Conservation (phyloP, 2,797 vertebrate species). For the Pipistrellus pipistrellus region DNA sequence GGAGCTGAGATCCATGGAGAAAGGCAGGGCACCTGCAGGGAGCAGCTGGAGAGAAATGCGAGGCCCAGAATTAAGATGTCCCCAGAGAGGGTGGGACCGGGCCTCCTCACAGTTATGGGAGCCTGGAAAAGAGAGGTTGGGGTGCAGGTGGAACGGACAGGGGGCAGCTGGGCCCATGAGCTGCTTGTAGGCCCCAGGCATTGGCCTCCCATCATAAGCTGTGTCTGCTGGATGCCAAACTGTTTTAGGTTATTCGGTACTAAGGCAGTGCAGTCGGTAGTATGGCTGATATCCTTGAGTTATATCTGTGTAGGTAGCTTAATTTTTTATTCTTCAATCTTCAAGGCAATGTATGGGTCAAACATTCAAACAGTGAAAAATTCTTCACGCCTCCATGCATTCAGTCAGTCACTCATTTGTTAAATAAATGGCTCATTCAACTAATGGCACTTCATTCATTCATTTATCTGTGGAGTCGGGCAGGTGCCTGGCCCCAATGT, state of each 20-base stretch:
- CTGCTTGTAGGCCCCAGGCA: background rate
- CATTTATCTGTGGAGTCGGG: background rate
- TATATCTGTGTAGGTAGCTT: conserved; percentile 7
- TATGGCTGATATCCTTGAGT: background rate
- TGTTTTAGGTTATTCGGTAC: background rate
- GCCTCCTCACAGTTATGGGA: background rate
- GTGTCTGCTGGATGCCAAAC: background rate
- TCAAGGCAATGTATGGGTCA: background rate
- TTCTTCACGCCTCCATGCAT: background rate
- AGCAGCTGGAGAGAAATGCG: conserved; percentile 63
- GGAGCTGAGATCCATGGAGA: conserved; percentile 66
- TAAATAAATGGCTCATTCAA: conserved; percentile 29
- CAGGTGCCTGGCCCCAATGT: background rate
- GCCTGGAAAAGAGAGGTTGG: background rate
- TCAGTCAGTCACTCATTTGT: background rate
- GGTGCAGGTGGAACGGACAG: rapidly evolving
- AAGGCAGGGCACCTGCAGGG: conserved; percentile 52
- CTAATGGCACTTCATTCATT: background rate
- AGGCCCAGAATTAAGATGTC: conserved; percentile 5
- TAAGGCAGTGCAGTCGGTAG: background rate
- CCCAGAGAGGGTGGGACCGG: background rate
- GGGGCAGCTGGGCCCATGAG: background rate
- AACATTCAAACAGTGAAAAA: background rate
- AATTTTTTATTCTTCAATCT: conserved; percentile 53
- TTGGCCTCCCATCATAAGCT: background rate